Evolutionary conservation across 1,140 invertebrate genomes (phyloP).

Genomic region (Matsumurasca onukii): DNA sequence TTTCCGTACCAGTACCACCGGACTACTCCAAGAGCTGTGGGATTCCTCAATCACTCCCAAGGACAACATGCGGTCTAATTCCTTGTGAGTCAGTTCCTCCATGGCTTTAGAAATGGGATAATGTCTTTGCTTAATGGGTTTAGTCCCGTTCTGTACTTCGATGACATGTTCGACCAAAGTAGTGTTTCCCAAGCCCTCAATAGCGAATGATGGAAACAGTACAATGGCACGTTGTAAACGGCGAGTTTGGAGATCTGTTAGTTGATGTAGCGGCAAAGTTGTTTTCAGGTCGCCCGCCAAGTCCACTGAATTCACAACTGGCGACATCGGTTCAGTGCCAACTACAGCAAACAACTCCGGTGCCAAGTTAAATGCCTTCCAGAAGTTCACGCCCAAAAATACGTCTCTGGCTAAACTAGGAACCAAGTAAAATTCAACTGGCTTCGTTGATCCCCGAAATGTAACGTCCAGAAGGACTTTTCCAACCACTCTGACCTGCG

Average conservation of each 20-base stretch:
- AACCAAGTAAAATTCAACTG: background rate
- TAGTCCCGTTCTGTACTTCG: background rate
- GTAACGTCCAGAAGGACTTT: background rate
- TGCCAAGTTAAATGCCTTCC: too few species aligned
- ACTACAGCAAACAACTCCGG: background rate
- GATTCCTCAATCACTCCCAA: slow-evolving; percentile 48
- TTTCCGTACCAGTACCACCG: slow-evolving; percentile 44
- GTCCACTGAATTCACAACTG: background rate
- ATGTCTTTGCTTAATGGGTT: background rate
- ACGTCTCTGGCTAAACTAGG: background rate
- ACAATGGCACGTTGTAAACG: background rate
- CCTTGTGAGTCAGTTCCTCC: slow-evolving; percentile 29
- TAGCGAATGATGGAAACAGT: background rate
- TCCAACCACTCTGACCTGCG: too few species aligned
- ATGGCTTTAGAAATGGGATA: background rate
- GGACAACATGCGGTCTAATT: slow-evolving; percentile 43
- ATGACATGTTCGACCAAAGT: background rate
- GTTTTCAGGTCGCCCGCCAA: background rate
- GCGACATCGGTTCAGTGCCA: background rate
- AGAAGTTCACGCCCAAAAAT: too few species aligned
- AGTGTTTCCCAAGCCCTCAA: background rate
- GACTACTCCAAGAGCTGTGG: slow-evolving; percentile 50
- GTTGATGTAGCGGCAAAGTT: background rate
- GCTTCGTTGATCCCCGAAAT: background rate
- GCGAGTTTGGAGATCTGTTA: background rate